Evolutionary conservation across 2,113 vertebrate species (phyloP), one percentile per base, ranked within the genome.

Genomic region (Sorex fumeus): DNA sequence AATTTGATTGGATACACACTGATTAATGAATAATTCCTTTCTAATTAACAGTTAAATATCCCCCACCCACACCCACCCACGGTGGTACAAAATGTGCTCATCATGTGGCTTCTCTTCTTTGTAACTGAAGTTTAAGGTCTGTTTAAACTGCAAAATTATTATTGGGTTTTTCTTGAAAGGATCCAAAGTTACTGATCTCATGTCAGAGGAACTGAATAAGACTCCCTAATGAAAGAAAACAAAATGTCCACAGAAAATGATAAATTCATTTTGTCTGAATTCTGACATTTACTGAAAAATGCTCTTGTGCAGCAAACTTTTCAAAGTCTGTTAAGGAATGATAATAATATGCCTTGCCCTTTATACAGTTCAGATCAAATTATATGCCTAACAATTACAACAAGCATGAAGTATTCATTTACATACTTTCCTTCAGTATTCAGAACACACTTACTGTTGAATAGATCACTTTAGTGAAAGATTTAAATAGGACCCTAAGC

Each of bases 281-380:
- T 91, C 93, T 88, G 64, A 93, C 64, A 91, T 93, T 92, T 96
- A 82, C 78, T 76, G 53, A 85, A 91, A 95, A 94, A 91, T 76
- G 40, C 6, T 84, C 81, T 87, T 70, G 27, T 57, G 13, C 18
- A 82, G 43, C 70, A 69, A 78, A 93, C 84, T 94, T 92, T 84
- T 77, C 77, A 87, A 92, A 92, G 60, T 4, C 71, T 71, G 95
- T 88, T 70, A 93, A 95, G 94, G 89, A 96, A 97, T 90, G 93
- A 91, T 94, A 96, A 97, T 97, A 91, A 94, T 79, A 95, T 72
- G 84, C 12, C 76, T 95, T 94, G 87, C 50, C 32, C 36, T 93
- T 93, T 87, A 94, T 84, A 96, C 13, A 93, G 50, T 82, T 96
- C 69, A 92, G 69, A 96, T 95, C 84, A 95, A 95, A 96, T 96